These are phyloP conservation scores for Cephus spinipes DNA, from an alignment of 2,888 invertebrate genomes.

Conservation along the genomic window DNA sequence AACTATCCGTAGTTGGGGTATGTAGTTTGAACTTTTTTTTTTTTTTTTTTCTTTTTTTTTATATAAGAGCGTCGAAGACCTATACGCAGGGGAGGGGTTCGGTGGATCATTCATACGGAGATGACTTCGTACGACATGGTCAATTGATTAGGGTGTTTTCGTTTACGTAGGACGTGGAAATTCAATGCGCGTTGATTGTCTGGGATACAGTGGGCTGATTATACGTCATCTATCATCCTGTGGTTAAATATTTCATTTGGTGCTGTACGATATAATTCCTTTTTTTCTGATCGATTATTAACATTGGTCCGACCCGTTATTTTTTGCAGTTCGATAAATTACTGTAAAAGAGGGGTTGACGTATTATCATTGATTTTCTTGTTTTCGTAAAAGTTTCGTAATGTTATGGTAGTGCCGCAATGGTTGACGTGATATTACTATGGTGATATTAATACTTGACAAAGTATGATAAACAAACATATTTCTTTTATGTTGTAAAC, in stretches of 20 bases:
- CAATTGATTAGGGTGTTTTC: background rate
- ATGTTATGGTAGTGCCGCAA: too few relatives aligned
- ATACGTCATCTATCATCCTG: background rate
- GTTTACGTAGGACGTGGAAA: background rate
- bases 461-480: background rate
- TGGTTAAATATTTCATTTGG: background rate
- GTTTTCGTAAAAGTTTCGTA: background rate
- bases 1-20: background rate
- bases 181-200: background rate
- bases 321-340: background rate
- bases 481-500: background rate
- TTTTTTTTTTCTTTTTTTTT: too few relatives aligned
- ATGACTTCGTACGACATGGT: background rate
- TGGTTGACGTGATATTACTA: background rate
- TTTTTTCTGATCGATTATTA: background rate
- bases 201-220: background rate
- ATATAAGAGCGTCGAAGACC: background rate
- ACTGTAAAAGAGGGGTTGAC: background rate
- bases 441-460: background rate
- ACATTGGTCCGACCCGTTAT: background rate
- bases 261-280: background rate
- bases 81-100: background rate
- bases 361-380: background rate
- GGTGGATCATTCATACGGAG: background rate
- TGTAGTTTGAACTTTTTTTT: background rate